Base-by-base conservation (phyloP, 1,140 invertebrate species). In the Brachionus plicatilis region DNA sequence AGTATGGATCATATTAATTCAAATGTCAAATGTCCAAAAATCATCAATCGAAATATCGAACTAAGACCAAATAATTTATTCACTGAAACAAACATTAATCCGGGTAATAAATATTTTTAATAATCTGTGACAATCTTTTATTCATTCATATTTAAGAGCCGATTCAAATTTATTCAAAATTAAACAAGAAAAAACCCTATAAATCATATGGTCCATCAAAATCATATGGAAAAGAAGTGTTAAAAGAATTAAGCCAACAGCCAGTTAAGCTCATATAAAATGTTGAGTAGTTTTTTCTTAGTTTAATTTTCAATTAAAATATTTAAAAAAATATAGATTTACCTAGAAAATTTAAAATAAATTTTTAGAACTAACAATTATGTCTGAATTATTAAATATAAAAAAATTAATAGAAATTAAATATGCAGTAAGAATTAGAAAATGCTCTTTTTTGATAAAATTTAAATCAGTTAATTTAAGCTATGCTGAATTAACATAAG, bases 11-110 rank as follows among this genome's bases (percentile, higher is more conserved):
- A 20, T n/a, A 43, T 20, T 43, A 72, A 41, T 20, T 72, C 37
- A 72, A 72, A 72, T 43, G 17, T 43, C 11, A 72, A 43, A 72
- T 72, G 37, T 7, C 68, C 68, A 72, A 72, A 72, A 72, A 72
- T 72, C 2, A 72, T 72, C n/a, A 41, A 72, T 43, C 17, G 17
- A 72, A 72, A 72, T 24, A 72, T 72, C 17, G 68, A 72, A 43
- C 29, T 72, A 17, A 72, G 41, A 72, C 68, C 68, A 41, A 72
- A 72, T 43, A 72, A 72, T 72, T 41, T 43, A 20, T 72, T 43
- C 37, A 72, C 68, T 41, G 68, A 33, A 68, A 33, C 66, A 33
- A 33, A 33, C 12, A 41, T 68, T 41, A 33, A 1, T 33, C 11
- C 27, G 33, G 66, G 66, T 68, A 33, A 33, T 68, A 14, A 47